Conservation (phyloP, 2,113 vertebrate species). For the Pimephales promelas region DNA sequence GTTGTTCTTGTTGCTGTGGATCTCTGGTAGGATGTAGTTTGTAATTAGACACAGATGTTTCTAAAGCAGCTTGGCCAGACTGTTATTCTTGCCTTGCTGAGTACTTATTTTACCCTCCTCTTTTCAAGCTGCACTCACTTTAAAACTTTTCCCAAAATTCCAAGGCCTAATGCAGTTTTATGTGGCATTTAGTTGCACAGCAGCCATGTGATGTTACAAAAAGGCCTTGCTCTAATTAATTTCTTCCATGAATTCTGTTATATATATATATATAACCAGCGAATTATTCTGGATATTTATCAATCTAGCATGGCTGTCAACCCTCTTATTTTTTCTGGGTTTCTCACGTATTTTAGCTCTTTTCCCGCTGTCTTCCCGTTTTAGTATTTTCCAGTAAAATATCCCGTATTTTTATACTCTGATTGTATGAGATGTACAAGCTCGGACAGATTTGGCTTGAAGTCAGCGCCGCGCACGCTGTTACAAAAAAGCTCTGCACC, state of each 20-base stretch:
- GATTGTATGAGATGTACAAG: no score
- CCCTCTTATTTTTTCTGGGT: no score
- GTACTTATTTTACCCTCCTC: constrained; percentile 73
- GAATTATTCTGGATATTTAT: constrained; percentile 25
- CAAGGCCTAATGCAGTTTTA: constrained; percentile 83
- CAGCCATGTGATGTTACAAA: constrained; percentile 53
- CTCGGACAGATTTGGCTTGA: no score
- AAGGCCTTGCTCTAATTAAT: constrained; percentile 15
- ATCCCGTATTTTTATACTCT: no score
- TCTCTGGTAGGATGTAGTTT: constrained; percentile 83
- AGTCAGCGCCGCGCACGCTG: no score
- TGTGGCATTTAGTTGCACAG: constrained; percentile 61
- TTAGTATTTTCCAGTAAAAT: no score
- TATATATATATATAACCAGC: constrained; percentile 9
- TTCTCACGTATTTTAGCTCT: no score
- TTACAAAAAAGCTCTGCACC: no score
- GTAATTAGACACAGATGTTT: constrained; percentile 90
- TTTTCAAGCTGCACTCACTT: constrained; percentile 86
- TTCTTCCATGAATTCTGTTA: neutral
- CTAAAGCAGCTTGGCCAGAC: constrained; percentile 78
- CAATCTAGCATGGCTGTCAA: no score
- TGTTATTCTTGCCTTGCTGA: constrained; percentile 89
- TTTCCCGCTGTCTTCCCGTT: no score
- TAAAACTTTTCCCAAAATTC: constrained; percentile 88
- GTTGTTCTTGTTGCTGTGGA: constrained; percentile 81